Evolutionary conservation across 92 coral and sea anemone genomes (phyloP).

Genomic region (Parazoanthus swiftii): DNA sequence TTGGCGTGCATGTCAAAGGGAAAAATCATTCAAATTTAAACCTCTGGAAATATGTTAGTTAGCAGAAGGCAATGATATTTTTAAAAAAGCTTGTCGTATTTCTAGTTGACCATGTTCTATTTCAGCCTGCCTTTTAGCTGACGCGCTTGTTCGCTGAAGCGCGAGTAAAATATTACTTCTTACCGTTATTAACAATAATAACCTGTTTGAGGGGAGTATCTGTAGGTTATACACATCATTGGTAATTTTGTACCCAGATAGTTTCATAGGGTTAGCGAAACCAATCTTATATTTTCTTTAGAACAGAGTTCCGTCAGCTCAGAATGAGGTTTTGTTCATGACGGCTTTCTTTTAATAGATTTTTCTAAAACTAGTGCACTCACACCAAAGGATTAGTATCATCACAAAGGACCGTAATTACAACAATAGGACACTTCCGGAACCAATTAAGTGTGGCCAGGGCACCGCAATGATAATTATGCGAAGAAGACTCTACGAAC

Average conservation of each 20-base stretch:
- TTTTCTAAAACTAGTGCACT: constrained; percentile 21
- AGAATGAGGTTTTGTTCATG: constrained; percentile 21
- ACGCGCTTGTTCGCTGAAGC: constrained; percentile 24
- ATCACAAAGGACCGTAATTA: not conserved
- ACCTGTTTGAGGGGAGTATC: constrained; percentile 18
- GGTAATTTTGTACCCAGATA: constrained; percentile 16
- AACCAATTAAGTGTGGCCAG: too few relatives aligned
- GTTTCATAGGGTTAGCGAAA: constrained; percentile 6
- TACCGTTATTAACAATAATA: constrained; percentile 19
- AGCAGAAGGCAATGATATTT: constrained; percentile 13
- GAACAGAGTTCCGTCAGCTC: constrained; percentile 24
- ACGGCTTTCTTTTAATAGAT: constrained; percentile 20
- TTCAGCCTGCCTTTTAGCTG: constrained; percentile 19
- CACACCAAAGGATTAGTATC: constrained; percentile 22
- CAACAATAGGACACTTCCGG: too few relatives aligned
- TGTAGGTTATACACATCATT: constrained; percentile 17
- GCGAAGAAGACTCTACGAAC: too few relatives aligned
- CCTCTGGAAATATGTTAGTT: constrained; percentile 17
- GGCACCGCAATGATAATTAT: too few relatives aligned
- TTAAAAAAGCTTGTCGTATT: constrained; percentile 13
- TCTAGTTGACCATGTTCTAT: constrained; percentile 15
- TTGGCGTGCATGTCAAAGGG: constrained; percentile 17
- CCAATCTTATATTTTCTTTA: constrained; percentile 14
- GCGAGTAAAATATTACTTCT: constrained; percentile 20
- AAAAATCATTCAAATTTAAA: constrained; percentile 8